phyloP scores from a whole-genome alignment of 2,888 invertebrate species.

The Cerastis leucographa region DNA sequence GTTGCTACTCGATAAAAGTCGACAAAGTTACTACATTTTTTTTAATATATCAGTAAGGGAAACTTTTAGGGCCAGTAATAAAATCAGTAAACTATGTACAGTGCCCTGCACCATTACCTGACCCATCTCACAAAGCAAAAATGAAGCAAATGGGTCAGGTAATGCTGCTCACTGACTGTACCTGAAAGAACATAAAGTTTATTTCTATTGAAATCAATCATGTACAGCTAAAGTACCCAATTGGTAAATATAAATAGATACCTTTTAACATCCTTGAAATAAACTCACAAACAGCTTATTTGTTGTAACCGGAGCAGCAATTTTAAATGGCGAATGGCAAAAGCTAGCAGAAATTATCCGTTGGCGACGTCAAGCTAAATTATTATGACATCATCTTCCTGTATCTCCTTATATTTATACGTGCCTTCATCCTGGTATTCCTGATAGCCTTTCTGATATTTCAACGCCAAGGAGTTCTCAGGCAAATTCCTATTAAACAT shows the following conservation, averaged over 20 bases:
- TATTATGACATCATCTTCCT: conserved; percentile 78
- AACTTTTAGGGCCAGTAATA: neutral
- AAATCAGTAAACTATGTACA: neutral
- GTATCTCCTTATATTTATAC: conserved; percentile 74
- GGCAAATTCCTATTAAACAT: conserved; percentile 78
- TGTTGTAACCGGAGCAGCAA: conserved; percentile 12
- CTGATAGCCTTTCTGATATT: conserved; percentile 85
- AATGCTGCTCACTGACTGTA: too few relatives aligned
- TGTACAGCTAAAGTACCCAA: conserved; percentile 10
- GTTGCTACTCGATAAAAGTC: neutral
- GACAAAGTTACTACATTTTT: neutral
- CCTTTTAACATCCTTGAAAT: conserved; percentile 42
- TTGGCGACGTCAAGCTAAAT: conserved; percentile 64
- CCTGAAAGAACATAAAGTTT: conserved; percentile 30
- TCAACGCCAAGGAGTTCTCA: conserved; percentile 83
- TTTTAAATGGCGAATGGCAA: conserved; percentile 22
- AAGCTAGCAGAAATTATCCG: neutral
- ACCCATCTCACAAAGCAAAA: too few relatives aligned
- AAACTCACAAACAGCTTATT: conserved; percentile 8
- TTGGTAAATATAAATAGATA: conserved; percentile 17
- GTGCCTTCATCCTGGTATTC: conserved; percentile 66
- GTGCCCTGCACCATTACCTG: too few relatives aligned
- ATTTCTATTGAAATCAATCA: conserved; percentile 15
- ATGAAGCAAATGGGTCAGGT: too few relatives aligned
- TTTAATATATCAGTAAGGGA: neutral